A percentile compares a stretch with the other conserved stretches of the same genome.
Evolutionary conservation across 1,140 invertebrate species (phyloP).

Genomic region (Grapholita molesta): DNA sequence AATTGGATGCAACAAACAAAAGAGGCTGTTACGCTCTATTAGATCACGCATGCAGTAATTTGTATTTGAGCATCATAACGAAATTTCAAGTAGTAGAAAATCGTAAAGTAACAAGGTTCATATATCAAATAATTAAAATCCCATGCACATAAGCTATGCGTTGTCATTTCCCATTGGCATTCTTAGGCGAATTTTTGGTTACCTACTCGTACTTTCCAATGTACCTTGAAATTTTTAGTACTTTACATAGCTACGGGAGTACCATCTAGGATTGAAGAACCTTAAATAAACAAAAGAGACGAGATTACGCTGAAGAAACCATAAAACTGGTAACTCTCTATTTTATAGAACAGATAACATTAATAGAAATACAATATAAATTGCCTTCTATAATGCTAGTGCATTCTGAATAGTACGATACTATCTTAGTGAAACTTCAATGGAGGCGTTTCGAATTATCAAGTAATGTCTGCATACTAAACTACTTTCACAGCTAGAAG

Average conservation of each 20-base stretch:
- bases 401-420: slow-evolving; percentile 20
- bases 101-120: too few relatives aligned
- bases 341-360: slow-evolving; percentile 21
- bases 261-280: too few relatives aligned
- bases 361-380: slow-evolving; percentile 35
- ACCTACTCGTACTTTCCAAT: too few relatives aligned
- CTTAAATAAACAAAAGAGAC: too few relatives aligned
- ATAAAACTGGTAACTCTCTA: too few relatives aligned
- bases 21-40: not conserved
- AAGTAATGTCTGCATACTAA: slow-evolving; percentile 33
- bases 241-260: too few relatives aligned
- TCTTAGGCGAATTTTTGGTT: too few relatives aligned
- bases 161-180: too few relatives aligned
- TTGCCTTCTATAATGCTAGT: slow-evolving; percentile 50
- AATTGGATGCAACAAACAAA: slow-evolving; percentile 35
- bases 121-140: too few relatives aligned
- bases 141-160: too few relatives aligned
- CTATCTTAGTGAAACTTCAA: slow-evolving; percentile 54
- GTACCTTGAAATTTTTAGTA: too few relatives aligned
- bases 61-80: slow-evolving; percentile 26
- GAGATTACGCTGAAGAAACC: too few relatives aligned
- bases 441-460: slow-evolving; percentile 39
- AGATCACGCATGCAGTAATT: not conserved
- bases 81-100: slow-evolving; percentile 45
- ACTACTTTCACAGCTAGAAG: slow-evolving; percentile 56